Percentiles rank a stretch among this genome's conserved stretches.
Conservation (phyloP, 2,888 invertebrate species). For the Beris chalybata region DNA sequence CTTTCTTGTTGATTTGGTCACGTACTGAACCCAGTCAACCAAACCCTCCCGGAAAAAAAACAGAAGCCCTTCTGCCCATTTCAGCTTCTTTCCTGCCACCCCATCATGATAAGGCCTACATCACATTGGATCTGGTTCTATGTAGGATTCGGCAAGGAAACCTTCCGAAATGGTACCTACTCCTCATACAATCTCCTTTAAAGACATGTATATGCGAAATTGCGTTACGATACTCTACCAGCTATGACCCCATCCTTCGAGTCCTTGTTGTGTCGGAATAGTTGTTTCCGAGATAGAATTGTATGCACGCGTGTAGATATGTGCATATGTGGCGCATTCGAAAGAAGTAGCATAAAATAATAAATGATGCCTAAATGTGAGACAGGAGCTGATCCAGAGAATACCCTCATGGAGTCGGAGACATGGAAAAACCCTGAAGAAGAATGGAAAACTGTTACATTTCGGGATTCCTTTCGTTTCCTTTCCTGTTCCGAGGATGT, state of each 20-base stretch:
- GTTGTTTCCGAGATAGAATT: constrained; percentile 17
- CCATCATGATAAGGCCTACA: constrained; percentile 27
- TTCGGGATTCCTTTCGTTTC: constrained; percentile 30
- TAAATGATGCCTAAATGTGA: constrained; percentile 38
- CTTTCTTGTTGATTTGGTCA: constrained; percentile 39
- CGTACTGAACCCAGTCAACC: constrained; percentile 29
- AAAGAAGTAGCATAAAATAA: constrained; percentile 36
- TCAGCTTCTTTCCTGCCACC: neutral
- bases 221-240: constrained; percentile 23
- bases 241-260: neutral
- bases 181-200: constrained; percentile 29
- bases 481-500: constrained; percentile 5
- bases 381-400: constrained; percentile 32
- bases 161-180: constrained; percentile 27
- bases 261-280: constrained; percentile 8
- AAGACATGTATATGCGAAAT: constrained; percentile 32
- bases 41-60: constrained; percentile 10
- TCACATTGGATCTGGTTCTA: constrained; percentile 31
- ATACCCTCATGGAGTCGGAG: constrained; percentile 9
- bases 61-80: no score
- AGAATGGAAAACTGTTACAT: constrained; percentile 35
- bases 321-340: constrained; percentile 34
- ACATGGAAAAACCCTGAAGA: constrained; percentile 2
- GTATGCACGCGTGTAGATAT: constrained; percentile 17
- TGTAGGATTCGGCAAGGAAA: neutral